phyloP scores from a whole-genome alignment of 2,113 vertebrate genomes.

The Charadrius vociferus region DNA sequence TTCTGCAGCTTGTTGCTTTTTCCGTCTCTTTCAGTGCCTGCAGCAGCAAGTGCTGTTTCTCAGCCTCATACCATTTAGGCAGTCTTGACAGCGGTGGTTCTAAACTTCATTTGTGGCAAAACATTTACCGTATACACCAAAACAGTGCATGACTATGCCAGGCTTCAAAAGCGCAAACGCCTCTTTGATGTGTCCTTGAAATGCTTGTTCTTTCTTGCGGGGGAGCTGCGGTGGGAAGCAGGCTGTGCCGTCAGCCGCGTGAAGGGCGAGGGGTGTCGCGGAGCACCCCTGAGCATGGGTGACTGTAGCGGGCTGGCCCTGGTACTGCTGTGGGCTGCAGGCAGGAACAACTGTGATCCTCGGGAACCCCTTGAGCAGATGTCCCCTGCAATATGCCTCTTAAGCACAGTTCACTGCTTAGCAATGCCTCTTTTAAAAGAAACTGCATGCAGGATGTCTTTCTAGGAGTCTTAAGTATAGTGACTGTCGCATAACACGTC shows the following conservation, averaged over 20 bases:
- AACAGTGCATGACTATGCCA: background rate
- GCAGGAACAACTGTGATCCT: fast-evolving
- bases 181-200: background rate
- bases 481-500: background rate
- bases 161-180: fast-evolving
- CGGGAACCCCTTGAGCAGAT: background rate
- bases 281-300: fast-evolving
- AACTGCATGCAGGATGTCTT: fast-evolving
- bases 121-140: background rate
- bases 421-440: background rate
- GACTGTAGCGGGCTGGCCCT: fast-evolving
- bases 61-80: background rate
- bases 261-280: too few relatives aligned
- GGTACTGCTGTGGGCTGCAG: too few relatives aligned
- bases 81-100: background rate
- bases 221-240: fast-evolving
- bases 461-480: background rate
- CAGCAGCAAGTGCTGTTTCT: background rate
- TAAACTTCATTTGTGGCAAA: background rate
- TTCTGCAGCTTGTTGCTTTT: background rate
- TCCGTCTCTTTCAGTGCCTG: too few relatives aligned
- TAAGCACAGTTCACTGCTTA: background rate
- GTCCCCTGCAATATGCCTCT: fast-evolving
- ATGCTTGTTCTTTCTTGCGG: fast-evolving
- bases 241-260: fast-evolving